A percentile compares a stretch with the other conserved stretches of the same genome.
phyloP scores from a whole-genome alignment of 2,888 invertebrate species.

The Leptinotarsa juncta region DNA sequence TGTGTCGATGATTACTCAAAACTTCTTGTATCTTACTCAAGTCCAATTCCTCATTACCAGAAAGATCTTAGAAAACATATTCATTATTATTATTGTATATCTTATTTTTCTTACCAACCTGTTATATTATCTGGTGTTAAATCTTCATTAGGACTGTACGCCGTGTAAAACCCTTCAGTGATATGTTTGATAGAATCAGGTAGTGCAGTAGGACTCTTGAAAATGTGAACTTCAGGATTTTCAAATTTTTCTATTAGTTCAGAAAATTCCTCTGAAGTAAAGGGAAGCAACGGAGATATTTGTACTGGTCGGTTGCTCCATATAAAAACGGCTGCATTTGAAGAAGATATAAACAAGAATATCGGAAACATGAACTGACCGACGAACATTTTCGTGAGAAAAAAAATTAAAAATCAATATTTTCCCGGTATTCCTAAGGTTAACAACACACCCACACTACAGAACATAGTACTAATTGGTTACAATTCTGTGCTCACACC shows the following conservation, averaged over 20 bases:
- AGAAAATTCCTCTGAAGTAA: conserved; percentile 58
- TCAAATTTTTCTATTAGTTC: conserved; percentile 54
- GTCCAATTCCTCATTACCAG: conserved; percentile 41
- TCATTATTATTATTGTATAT: not conserved
- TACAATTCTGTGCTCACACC: too few species aligned
- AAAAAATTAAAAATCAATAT: conserved; percentile 18
- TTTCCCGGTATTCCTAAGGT: conserved; percentile 11
- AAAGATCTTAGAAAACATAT: conserved; percentile 44
- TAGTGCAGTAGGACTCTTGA: conserved; percentile 53
- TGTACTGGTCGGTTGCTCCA: conserved; percentile 58
- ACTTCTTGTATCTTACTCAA: conserved; percentile 35
- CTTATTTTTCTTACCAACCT: conserved; percentile 47
- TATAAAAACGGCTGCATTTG: conserved; percentile 52
- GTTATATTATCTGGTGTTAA: conserved; percentile 56
- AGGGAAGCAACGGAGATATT: conserved; percentile 59
- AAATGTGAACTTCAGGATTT: conserved; percentile 57
- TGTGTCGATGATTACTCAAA: conserved; percentile 30
- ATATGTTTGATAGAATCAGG: conserved; percentile 54
- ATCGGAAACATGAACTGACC: conserved; percentile 19
- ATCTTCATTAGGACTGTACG: conserved; percentile 60
- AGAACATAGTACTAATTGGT: too few species aligned
- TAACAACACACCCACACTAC: too few species aligned
- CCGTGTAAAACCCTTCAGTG: conserved; percentile 55
- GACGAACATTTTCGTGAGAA: conserved; percentile 4
- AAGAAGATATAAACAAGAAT: conserved; percentile 41